Percentiles rank a stretch among this genome's conserved stretches.
Conservation (phyloP, 2,113 vertebrate species). For the Pomatorhinus ruficollis region DNA sequence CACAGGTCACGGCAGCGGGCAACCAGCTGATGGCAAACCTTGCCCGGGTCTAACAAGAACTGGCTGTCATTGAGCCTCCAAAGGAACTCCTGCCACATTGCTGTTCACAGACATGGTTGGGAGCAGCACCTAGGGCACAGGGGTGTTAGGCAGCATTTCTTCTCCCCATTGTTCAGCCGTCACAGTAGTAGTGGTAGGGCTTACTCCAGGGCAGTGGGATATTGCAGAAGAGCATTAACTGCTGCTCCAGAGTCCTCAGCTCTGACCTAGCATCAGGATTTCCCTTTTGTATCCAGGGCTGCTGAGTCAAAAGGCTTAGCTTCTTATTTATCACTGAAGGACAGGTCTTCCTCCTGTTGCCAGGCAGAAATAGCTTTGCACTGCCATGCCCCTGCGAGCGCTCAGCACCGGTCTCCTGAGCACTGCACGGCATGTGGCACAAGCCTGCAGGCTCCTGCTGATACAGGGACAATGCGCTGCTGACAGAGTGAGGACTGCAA, state of each 20-base stretch:
- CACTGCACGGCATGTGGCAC: fast-evolving
- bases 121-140: background rate
- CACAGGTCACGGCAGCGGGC: background rate
- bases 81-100: background rate
- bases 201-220: background rate
- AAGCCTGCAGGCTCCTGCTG: background rate
- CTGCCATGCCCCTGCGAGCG: fast-evolving
- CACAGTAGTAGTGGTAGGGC: background rate
- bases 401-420: background rate
- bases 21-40: background rate
- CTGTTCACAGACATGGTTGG: background rate
- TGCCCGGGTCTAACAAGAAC: background rate
- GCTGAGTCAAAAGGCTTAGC: background rate
- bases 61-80: background rate
- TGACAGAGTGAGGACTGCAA: background rate
- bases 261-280: background rate
- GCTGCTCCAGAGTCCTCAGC: background rate
- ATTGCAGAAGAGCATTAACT: background rate
- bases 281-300: background rate
- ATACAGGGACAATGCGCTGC: fast-evolving
- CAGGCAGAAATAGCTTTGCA: fast-evolving
- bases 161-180: background rate
- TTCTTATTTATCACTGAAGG: background rate
- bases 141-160: background rate
- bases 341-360: background rate